phyloP scores from a whole-genome alignment of 2,888 invertebrate species.

The Augiades crinisus region DNA sequence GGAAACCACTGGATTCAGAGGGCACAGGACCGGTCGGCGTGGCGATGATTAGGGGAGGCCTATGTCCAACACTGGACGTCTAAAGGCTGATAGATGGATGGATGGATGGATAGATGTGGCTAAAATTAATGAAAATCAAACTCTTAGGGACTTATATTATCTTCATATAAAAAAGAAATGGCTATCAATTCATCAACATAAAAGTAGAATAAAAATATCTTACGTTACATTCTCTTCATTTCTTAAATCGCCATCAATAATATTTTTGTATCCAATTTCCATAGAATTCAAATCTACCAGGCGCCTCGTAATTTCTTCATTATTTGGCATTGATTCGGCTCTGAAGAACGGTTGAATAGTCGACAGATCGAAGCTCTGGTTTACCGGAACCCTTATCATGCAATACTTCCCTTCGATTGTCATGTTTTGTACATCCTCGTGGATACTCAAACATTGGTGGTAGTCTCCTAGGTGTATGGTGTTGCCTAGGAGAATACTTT shows the following conservation, averaged over 20 bases:
- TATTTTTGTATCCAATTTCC: neutral
- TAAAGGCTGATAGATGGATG: too few relatives aligned
- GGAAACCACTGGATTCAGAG: too few relatives aligned
- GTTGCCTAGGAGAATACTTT: slow-evolving; percentile 41
- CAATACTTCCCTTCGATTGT: neutral
- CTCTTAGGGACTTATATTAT: too few relatives aligned
- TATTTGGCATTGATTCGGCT: neutral
- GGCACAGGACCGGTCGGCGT: too few relatives aligned
- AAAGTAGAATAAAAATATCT: too few relatives aligned
- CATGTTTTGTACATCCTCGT: slow-evolving; percentile 29
- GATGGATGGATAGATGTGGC: too few relatives aligned
- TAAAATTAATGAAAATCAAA: too few relatives aligned
- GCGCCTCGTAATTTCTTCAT: neutral
- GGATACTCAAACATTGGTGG: slow-evolving; percentile 46
- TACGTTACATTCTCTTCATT: neutral
- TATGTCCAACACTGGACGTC: too few relatives aligned
- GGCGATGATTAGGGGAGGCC: too few relatives aligned
- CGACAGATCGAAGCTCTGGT: slow-evolving; percentile 35
- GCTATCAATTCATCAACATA: too few relatives aligned
- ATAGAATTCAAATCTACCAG: neutral
- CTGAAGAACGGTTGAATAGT: neutral
- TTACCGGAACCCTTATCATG: slow-evolving; percentile 11
- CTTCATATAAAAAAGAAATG: too few relatives aligned
- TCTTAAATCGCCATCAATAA: neutral
- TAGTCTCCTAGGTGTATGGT: slow-evolving; percentile 46